Evolutionary conservation across 2,888 invertebrate genomes (phyloP).

Genomic region (Amphipoea oculea): DNA sequence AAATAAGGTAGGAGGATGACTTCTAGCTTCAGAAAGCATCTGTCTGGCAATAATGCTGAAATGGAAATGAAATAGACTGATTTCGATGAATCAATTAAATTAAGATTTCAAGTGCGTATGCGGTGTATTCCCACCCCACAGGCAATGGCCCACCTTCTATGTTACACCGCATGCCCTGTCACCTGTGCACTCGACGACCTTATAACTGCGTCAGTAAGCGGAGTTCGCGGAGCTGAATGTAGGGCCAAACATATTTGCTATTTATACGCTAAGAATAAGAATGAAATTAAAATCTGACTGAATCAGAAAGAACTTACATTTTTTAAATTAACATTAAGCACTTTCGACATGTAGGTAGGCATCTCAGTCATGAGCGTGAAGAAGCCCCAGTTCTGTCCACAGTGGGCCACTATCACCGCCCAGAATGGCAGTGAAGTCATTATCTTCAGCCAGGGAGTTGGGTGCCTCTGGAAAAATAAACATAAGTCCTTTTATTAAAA

Average conservation of each 20-base stretch:
- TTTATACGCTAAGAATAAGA: not conserved
- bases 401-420: slow-evolving; percentile 91
- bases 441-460: slow-evolving; percentile 92
- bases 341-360: slow-evolving; percentile 92
- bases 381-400: slow-evolving; percentile 94
- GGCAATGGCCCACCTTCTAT: not conserved
- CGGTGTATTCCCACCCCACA: not conserved
- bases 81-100: not conserved
- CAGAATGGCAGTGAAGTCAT: slow-evolving; percentile 92
- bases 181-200: not conserved
- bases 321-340: slow-evolving; percentile 91
- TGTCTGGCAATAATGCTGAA: not conserved
- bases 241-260: no score
- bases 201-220: no score
- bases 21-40: not conserved
- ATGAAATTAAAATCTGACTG: not conserved
- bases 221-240: no score
- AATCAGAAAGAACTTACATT: slow-evolving; percentile 80
- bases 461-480: slow-evolving; percentile 84
- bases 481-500: not conserved
- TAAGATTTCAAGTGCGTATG: not conserved
- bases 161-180: not conserved
- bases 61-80: not conserved
- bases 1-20: not conserved
- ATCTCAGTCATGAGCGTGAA: slow-evolving; percentile 93